Evolutionary conservation across 2,888 invertebrate species (phyloP).

Genomic region (Eristalis arbustorum): DNA sequence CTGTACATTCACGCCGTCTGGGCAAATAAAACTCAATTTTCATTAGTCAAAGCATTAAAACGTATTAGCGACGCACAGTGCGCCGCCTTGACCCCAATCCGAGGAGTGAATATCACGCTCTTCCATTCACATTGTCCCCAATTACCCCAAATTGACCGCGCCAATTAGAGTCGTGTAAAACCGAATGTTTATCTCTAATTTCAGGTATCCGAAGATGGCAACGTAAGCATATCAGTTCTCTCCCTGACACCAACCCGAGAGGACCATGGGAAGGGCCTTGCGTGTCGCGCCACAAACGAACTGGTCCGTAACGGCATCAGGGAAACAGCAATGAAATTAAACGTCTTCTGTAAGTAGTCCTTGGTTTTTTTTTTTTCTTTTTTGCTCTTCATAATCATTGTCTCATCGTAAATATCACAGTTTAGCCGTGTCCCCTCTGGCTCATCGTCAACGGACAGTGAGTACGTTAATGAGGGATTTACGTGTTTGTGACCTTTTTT

Average conservation of each 20-base stretch:
- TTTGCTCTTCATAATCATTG: neutral
- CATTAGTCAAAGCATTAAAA: no score
- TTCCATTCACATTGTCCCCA: neutral
- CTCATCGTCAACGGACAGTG: neutral
- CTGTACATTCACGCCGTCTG: no score
- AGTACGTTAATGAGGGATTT: neutral
- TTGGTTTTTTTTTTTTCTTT: neutral
- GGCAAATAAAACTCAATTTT: no score
- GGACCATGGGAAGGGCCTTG: constrained; percentile 89
- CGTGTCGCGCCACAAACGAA: constrained; percentile 90
- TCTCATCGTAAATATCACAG: neutral
- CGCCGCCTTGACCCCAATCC: neutral
- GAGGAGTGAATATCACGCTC: neutral
- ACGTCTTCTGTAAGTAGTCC: constrained; percentile 90
- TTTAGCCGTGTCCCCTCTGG: neutral
- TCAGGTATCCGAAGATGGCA: constrained; percentile 90
- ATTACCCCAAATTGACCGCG: neutral
- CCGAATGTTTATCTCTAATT: constrained; percentile 40
- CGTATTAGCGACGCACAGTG: no score
- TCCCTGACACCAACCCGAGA: constrained; percentile 88
- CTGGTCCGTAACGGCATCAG: constrained; percentile 86
- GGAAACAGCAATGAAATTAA: constrained; percentile 90
- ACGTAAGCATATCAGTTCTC: constrained; percentile 89
- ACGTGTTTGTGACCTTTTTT: neutral
- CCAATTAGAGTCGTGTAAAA: neutral